Evolutionary conservation across 2,888 invertebrate genomes (phyloP), one percentile per base, ranked within the genome.

Genomic region (Andrena dorsata): DNA sequence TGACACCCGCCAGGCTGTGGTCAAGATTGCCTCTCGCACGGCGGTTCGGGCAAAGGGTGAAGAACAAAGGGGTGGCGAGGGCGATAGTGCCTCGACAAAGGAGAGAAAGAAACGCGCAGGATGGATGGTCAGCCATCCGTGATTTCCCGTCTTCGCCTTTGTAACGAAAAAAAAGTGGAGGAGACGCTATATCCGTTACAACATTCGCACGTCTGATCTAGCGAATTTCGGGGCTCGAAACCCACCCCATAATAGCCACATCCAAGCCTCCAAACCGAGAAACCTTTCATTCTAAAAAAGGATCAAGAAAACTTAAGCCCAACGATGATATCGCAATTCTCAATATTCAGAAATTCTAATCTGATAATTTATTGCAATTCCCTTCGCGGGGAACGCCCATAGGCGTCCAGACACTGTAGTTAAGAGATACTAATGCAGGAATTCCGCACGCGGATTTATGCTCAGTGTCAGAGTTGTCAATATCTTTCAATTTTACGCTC

Each of bases 51-150:
- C n/a, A 61, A 73, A 76, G 65, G 84, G 74, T 77, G 66, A 63
- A 76, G 74, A 82, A 80, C 75, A 71, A 85, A 76, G 76, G 88
- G 84, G 76, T 73, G 75, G 56, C 28, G 63, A 70, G 64, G 32
- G 53, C 65, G 85, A 73, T 73, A 79, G 72, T 77, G 63, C 2
- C 20, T 41, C 64, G 76, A 80, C 85, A 80, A 82, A 82, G 75
- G 84, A 82, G 66, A 76, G 76, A 81, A 81, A 84, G 72, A 79
- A 74, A 65, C 71, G 32, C 72, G 81, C 85, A 88, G 90, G 90
- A 91, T 88, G 90, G 90, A 90, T 89, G 90, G 82, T 76, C 89
- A 91, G 56, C 90, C 85, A 89, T 79, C 88, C 90, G 87, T 92
- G 88, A 88, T 89, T 90, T 91, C 87, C 88, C 86, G 84, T 81